phyloP scores from a whole-genome alignment of 2,113 vertebrate species.

The Pseudolaguvia tuberculata region DNA sequence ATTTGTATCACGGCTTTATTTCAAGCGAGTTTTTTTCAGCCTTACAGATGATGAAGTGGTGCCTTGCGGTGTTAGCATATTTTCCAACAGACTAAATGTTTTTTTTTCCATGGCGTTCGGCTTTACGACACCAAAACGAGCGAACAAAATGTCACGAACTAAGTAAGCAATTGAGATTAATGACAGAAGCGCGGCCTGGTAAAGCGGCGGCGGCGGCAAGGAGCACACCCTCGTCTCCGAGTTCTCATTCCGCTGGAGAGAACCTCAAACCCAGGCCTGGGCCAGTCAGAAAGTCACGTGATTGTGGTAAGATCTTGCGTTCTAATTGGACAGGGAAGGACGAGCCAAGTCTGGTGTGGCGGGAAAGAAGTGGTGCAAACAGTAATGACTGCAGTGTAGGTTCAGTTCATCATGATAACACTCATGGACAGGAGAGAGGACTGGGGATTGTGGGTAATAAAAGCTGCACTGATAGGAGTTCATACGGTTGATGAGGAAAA shows the following conservation, averaged over 20 bases:
- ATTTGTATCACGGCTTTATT: background rate
- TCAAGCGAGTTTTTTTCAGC: background rate
- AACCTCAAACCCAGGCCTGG: constrained; percentile 21
- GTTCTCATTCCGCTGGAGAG: constrained; percentile 4
- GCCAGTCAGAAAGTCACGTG: constrained; percentile 1
- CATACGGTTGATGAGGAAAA: background rate
- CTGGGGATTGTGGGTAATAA: constrained; percentile 1
- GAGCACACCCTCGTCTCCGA: background rate
- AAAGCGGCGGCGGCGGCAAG: background rate
- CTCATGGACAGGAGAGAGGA: background rate
- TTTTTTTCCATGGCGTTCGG: constrained; percentile 13
- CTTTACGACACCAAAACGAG: constrained; percentile 23
- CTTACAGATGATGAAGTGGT: constrained; percentile 15
- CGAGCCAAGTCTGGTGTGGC: background rate
- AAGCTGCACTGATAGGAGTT: constrained; percentile 7
- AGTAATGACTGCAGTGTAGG: background rate
- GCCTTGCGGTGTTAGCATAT: constrained; percentile 24
- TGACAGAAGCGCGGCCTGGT: constrained; percentile 14
- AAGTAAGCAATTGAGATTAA: constrained; percentile 38
- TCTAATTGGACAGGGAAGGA: constrained; percentile 29
- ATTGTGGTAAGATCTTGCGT: background rate
- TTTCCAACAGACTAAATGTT: constrained; percentile 24
- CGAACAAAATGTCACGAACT: constrained; percentile 34
- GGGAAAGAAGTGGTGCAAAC: background rate
- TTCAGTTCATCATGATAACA: background rate